These are phyloP conservation scores for Hypomesus transpacificus DNA, from an alignment of 2,113 vertebrate genomes.

Conservation along the genomic window DNA sequence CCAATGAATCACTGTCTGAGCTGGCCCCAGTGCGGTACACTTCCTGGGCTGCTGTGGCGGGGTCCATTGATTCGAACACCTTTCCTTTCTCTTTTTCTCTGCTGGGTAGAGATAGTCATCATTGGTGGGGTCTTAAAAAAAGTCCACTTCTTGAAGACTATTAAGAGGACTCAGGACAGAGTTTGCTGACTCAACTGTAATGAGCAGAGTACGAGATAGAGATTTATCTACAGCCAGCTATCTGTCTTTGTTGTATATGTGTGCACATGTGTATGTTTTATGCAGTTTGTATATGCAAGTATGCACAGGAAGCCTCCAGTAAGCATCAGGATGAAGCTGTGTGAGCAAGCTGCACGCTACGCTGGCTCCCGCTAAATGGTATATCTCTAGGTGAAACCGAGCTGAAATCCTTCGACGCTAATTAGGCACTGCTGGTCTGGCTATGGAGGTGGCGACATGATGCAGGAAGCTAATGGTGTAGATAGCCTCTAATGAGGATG, in stretches of 20 bases:
- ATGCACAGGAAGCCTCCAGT: conserved; percentile 30
- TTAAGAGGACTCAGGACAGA: neutral
- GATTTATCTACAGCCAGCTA: neutral
- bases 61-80: conserved; percentile 45
- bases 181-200: neutral
- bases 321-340: conserved; percentile 36
- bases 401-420: conserved; percentile 45
- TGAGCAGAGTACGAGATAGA: neutral
- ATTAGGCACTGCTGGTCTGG: conserved; percentile 46
- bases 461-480: conserved; percentile 44
- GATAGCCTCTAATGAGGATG: conserved; percentile 58
- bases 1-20: conserved; percentile 54
- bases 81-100: conserved; percentile 26
- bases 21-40: conserved; percentile 44
- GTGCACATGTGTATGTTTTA: conserved; percentile 16
- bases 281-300: conserved; percentile 32
- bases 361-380: conserved; percentile 35
- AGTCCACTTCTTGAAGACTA: neutral
- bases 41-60: conserved; percentile 39
- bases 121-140: neutral
- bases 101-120: conserved; percentile 4
- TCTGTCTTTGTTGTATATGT: conserved; percentile 7
- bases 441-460: conserved; percentile 27
- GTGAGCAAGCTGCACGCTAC: conserved; percentile 22
- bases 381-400: conserved; percentile 23